phyloP scores from a whole-genome alignment of 2,888 invertebrate genomes.

The Danaus chrysippus region DNA sequence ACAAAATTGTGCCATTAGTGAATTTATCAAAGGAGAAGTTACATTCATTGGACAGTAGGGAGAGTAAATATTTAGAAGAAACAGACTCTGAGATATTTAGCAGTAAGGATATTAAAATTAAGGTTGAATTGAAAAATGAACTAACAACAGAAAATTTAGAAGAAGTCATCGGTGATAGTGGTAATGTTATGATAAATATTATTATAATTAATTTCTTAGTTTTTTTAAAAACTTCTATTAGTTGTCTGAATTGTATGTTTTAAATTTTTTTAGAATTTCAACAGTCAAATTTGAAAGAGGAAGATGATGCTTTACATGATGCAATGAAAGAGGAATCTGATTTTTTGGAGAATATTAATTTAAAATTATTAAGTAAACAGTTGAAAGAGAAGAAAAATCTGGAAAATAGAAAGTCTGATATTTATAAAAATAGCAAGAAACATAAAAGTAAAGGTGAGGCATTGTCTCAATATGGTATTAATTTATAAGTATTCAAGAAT shows the following conservation, averaged over 20 bases:
- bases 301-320: conserved; percentile 40
- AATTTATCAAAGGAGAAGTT: conserved; percentile 35
- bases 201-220: no score
- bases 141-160: conserved; percentile 38
- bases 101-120: conserved; percentile 38
- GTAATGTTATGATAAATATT: conserved; percentile 17
- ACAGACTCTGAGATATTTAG: conserved; percentile 30
- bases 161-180: conserved; percentile 44
- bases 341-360: conserved; percentile 37
- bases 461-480: background rate
- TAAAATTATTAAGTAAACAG: conserved; percentile 31
- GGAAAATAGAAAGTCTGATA: conserved; percentile 8
- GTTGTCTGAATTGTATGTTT: background rate
- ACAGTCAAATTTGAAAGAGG: conserved; percentile 47
- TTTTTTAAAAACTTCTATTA: no score
- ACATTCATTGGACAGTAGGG: conserved; percentile 36
- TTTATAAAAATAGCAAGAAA: conserved; percentile 18
- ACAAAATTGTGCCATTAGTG: conserved; percentile 36
- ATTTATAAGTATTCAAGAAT: conserved; percentile 10
- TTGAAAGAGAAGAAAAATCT: conserved; percentile 26
- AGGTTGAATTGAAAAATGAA: conserved; percentile 54
- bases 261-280: conserved; percentile 41
- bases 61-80: conserved; percentile 30
- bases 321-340: conserved; percentile 47
- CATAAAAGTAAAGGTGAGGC: conserved; percentile 12